phyloP scores from a whole-genome alignment of 2,113 vertebrate species.

The Myrmecobius fasciatus region DNA sequence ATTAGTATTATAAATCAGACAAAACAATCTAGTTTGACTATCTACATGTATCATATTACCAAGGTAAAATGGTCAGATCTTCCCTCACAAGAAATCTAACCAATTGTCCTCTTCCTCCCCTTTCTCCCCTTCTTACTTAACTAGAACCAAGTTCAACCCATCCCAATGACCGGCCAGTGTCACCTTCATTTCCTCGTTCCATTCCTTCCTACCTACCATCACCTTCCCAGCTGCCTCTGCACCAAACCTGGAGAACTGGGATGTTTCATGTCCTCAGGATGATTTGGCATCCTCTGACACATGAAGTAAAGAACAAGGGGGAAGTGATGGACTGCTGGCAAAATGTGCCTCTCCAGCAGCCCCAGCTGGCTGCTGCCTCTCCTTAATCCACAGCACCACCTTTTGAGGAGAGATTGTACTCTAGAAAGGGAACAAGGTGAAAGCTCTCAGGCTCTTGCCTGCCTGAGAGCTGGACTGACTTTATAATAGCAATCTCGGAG shows the following conservation, averaged over 20 bases:
- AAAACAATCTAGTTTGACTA: not conserved
- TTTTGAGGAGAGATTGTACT: constrained; percentile 74
- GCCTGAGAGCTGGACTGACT: not conserved
- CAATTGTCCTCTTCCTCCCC: not conserved
- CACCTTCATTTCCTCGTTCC: not conserved
- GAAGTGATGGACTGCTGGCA: not conserved
- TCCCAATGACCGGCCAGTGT: not conserved
- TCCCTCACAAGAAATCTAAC: not conserved
- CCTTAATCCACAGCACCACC: constrained; percentile 79
- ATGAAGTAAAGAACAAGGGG: not conserved
- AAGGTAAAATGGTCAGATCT: not conserved
- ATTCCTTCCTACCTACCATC: not conserved
- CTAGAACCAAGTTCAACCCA: not conserved
- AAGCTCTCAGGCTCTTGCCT: not conserved
- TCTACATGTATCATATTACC: not conserved
- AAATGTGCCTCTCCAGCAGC: not conserved
- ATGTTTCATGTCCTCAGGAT: constrained; percentile 33
- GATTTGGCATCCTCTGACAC: constrained; percentile 12
- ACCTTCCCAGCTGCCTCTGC: not conserved
- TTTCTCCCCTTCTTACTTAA: not conserved
- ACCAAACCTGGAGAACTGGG: not conserved
- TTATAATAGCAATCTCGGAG: not conserved
- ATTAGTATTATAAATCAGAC: not conserved
- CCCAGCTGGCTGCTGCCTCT: constrained; percentile 33
- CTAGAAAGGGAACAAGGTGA: constrained; percentile 35